Percentiles rank a stretch among this genome's conserved stretches.
Conservation (phyloP, 1,140 invertebrate species). For the Brachystomella parvula region DNA sequence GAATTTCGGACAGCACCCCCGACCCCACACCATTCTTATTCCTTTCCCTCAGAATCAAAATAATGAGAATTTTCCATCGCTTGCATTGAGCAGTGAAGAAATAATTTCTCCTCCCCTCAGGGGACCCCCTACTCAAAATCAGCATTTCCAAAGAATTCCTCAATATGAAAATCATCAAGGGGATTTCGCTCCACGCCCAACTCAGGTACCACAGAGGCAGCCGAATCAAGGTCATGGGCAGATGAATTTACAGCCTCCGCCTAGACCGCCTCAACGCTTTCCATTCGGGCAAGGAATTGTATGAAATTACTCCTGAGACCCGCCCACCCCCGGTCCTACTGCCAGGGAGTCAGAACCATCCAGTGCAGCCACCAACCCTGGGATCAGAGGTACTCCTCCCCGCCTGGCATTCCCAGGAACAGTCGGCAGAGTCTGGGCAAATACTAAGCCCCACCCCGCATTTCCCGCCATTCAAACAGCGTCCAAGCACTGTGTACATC, state of each 20-base stretch:
- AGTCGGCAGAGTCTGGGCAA: neutral
- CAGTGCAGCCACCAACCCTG: neutral
- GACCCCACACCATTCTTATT: neutral
- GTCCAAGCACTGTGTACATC: slow-evolving; percentile 31
- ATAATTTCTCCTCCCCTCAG: slow-evolving; percentile 13
- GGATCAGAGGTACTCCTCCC: slow-evolving; percentile 13
- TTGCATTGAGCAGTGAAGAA: slow-evolving; percentile 6
- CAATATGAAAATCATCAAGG: neutral
- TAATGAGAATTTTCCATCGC: neutral
- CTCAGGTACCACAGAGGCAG: neutral
- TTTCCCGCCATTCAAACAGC: slow-evolving; percentile 17
- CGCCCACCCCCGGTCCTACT: neutral
- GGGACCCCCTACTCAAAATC: neutral
- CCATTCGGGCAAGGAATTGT: neutral
- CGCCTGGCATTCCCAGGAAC: neutral
- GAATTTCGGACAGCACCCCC: neutral
- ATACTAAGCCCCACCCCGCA: slow-evolving; percentile 11
- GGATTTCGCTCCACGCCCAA: neutral
- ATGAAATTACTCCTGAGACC: neutral
- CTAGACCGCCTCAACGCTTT: neutral
- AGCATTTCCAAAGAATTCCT: neutral
- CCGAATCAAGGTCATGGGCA: slow-evolving; percentile 5
- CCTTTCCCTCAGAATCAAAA: neutral
- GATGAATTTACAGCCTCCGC: neutral
- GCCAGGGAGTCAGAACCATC: neutral